These are phyloP conservation scores for Clarias laeviceps DNA, from an alignment of 2,797 vertebrate species.

Conservation along the genomic window DNA sequence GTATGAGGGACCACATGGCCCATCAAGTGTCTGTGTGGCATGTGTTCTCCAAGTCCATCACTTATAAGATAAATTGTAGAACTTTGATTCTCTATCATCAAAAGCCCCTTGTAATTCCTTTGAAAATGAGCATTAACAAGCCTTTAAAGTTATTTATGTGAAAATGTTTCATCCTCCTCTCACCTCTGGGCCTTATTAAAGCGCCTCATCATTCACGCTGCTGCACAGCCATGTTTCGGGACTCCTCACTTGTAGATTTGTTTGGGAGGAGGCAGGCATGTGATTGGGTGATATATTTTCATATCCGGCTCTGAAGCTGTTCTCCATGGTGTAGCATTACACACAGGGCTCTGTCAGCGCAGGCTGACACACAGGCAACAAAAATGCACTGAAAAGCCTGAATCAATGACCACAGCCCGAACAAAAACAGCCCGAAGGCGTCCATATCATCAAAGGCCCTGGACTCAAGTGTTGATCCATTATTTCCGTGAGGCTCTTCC, in stretches of 20 bases:
- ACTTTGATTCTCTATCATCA: conserved; percentile 58
- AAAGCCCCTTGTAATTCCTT: conserved; percentile 49
- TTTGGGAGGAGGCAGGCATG: conserved; percentile 28
- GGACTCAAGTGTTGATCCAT: conserved; percentile 50
- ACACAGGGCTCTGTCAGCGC: conserved; percentile 16
- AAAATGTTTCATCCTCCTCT: conserved; percentile 55
- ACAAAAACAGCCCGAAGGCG: conserved; percentile 52
- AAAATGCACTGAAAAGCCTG: conserved; percentile 36
- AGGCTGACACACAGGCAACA: conserved; percentile 39
- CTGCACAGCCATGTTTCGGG: conserved; percentile 43
- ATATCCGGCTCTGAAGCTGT: conserved; percentile 29
- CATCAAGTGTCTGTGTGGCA: conserved; percentile 34
- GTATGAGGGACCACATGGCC: conserved; percentile 35
- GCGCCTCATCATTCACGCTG: neutral
- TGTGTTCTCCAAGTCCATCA: conserved; percentile 22
- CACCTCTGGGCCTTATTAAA: conserved; percentile 44
- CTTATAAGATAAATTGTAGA: conserved; percentile 51
- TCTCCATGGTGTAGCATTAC: conserved; percentile 41
- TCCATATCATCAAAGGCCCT: conserved; percentile 50
- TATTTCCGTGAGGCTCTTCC: conserved; percentile 42
- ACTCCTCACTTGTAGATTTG: conserved; percentile 25
- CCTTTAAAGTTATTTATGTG: conserved; percentile 45
- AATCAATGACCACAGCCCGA: conserved; percentile 45
- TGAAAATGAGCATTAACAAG: conserved; percentile 55
- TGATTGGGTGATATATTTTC: conserved; percentile 39